Evolutionary conservation across 2,113 vertebrate species (phyloP), one percentile per base, ranked within the genome.

Genomic region (Todiramphus saurophagus): DNA sequence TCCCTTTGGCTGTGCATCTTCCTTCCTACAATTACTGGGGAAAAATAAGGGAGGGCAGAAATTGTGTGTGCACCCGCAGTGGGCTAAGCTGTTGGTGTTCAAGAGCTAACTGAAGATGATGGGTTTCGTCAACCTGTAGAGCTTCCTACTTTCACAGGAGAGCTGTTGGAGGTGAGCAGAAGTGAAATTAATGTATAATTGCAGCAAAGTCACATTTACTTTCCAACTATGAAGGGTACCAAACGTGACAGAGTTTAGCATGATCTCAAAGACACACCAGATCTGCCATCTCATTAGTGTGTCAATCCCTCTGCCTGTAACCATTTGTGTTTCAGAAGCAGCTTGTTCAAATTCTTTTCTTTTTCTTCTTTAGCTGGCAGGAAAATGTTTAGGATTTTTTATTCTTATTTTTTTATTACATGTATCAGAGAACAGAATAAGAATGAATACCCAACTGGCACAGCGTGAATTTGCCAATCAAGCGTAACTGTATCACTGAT

Each of bases 381-480:
- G 24, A 25, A 90, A 89, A 35, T 60, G 56, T 80, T 92, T 70
- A 59, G 48, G 17, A 51, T 51, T 51, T 51, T 51, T 51, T 51
- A 25, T 23, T 24, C 23, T 62, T 76, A 13, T 51, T 51, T 62
- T 62, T 13, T 59, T 35, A 51, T 51, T 25, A 51, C 55, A 84
- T 84, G 12, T 95, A 93, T 68, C 73, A 93, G 80, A 77, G 79
- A 91, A 92, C n/a, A 89, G 93, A 88, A 77, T 73, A 96, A 89
- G 94, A 95, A 90, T 90, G 90, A 94, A 96, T 78, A 90, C 16
- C 88, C 94, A 96, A 92, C 95, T 93, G 92, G 83, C 56, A 41
- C 35, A 81, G 88, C 90, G 90, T 87, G 95, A 96, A 96, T 96
- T 92, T 94, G 60, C 83, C 94, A 90, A 94, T 91, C 92, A 93